These are phyloP conservation scores for Ophion costatus DNA, from an alignment of 2,888 invertebrate species.

Conservation along the genomic window DNA sequence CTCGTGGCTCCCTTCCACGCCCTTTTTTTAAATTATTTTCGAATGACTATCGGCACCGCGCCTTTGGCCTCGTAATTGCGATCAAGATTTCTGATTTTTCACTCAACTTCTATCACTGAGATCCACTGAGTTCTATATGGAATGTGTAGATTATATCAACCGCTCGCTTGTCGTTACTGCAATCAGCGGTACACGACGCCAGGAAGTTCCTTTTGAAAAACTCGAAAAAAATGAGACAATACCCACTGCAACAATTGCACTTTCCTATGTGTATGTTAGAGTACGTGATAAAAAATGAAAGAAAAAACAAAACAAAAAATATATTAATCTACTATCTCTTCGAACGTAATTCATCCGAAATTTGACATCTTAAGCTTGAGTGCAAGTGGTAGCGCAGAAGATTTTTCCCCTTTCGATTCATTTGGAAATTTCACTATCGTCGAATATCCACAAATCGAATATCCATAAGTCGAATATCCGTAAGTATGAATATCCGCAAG, in stretches of 20 bases:
- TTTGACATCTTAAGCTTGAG: no score
- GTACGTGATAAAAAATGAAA: neutral
- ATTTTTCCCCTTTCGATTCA: no score
- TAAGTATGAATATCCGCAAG: no score
- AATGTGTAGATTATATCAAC: constrained; percentile 59
- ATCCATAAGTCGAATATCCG: no score
- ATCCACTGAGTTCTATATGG: constrained; percentile 49
- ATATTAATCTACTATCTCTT: no score
- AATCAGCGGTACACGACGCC: constrained; percentile 2
- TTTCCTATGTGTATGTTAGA: neutral
- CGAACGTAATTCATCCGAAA: no score
- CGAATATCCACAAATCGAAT: no score
- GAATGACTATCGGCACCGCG: constrained; percentile 57
- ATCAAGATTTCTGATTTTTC: constrained; percentile 32
- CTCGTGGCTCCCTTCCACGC: neutral
- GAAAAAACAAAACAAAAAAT: neutral
- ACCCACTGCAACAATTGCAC: neutral
- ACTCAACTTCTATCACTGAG: constrained; percentile 30
- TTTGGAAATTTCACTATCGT: no score
- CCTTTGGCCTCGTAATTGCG: constrained; percentile 52
- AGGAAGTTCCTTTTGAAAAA: constrained; percentile 9
- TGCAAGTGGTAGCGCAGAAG: no score
- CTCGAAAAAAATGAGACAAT: neutral
- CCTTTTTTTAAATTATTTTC: neutral
- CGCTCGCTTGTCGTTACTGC: constrained; percentile 22